phyloP scores from a whole-genome alignment of 2,888 invertebrate species.

The Chesias legatella region DNA sequence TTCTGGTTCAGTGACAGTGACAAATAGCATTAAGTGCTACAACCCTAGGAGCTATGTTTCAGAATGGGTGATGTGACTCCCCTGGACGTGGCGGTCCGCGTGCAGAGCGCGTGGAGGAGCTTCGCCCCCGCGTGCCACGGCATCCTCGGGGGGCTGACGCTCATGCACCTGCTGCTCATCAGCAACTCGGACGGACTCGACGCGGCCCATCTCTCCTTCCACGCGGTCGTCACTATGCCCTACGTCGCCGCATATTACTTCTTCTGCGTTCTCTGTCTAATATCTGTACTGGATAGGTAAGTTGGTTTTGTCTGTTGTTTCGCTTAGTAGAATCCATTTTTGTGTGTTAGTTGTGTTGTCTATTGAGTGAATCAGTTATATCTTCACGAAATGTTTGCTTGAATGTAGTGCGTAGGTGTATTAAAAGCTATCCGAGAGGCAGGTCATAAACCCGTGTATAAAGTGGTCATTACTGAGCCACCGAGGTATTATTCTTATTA shows the following conservation, averaged over 20 bases:
- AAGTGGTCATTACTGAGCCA: no score
- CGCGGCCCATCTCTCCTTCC: slow-evolving; percentile 70
- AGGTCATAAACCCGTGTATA: no score
- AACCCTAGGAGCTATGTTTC: no score
- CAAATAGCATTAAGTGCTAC: no score
- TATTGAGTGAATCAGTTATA: no score
- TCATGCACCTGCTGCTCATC: slow-evolving; percentile 81
- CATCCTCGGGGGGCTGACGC: slow-evolving; percentile 78
- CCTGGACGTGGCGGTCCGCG: slow-evolving; percentile 73
- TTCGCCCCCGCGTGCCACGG: slow-evolving; percentile 80
- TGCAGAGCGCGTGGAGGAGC: slow-evolving; percentile 74
- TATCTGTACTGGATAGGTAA: slow-evolving; percentile 82
- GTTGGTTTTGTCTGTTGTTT: slow-evolving; percentile 10
- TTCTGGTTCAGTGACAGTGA: no score
- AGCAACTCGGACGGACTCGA: slow-evolving; percentile 74
- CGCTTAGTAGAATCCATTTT: no score
- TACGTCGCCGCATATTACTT: slow-evolving; percentile 79
- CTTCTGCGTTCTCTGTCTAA: slow-evolving; percentile 78
- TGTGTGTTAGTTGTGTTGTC: no score
- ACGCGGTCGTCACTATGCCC: slow-evolving; percentile 72
- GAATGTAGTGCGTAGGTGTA: no score
- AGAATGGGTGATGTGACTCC: slow-evolving; percentile 72
- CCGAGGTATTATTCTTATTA: no score
- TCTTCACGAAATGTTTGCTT: no score
- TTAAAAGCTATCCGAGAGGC: no score